Evolutionary conservation across 1,140 invertebrate genomes (phyloP).

Genomic region (Drosophila malerkotliana): DNA sequence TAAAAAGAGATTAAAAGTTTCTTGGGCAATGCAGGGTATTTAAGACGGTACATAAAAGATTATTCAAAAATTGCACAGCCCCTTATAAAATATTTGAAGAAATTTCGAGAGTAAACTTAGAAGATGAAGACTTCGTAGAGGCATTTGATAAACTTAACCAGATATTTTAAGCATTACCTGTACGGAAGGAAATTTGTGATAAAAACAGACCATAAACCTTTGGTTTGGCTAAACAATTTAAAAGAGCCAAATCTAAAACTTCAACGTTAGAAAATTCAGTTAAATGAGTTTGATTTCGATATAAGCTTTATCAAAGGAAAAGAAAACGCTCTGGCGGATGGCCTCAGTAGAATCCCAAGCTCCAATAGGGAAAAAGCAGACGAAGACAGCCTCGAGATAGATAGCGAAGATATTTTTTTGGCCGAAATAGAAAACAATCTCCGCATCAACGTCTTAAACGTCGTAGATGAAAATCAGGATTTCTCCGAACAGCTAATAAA

Average conservation of each 20-base stretch:
- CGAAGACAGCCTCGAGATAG: background rate
- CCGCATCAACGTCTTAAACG: background rate
- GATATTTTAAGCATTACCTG: background rate
- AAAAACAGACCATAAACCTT: conserved; percentile 2
- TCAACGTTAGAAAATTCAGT: background rate
- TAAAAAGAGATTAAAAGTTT: too few species aligned
- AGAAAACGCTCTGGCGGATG: background rate
- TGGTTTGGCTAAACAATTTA: background rate
- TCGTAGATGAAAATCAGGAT: conserved; percentile 1
- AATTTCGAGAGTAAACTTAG: too few species aligned
- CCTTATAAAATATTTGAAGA: too few species aligned
- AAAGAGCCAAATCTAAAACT: conserved; percentile 1
- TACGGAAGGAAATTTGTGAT: conserved; percentile 1
- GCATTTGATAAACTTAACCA: background rate
- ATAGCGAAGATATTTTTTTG: conserved; percentile 1
- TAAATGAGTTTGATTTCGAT: too few species aligned
- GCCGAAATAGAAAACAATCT: background rate
- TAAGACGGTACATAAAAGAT: too few species aligned
- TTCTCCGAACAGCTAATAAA: conserved; percentile 1
- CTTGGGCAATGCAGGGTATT: too few species aligned
- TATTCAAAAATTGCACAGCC: too few species aligned
- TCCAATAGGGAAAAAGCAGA: background rate
- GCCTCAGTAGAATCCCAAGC: background rate
- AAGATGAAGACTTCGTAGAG: too few species aligned
- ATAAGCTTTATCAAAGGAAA: background rate